These are phyloP conservation scores for Drosophila siamana DNA, from an alignment of 2,888 invertebrate species.

Conservation along the genomic window DNA sequence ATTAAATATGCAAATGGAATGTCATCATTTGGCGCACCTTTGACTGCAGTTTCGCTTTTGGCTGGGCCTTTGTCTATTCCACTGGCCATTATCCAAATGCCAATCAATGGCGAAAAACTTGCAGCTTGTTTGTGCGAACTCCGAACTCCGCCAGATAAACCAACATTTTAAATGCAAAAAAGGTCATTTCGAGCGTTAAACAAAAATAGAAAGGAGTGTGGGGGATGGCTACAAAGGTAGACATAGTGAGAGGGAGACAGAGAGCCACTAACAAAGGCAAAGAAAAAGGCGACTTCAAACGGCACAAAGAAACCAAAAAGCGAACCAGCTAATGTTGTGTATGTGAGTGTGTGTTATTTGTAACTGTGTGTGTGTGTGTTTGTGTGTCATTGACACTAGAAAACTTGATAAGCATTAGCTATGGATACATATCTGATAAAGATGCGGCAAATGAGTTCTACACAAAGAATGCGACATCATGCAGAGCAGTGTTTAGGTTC, in stretches of 20 bases:
- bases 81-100: constrained; percentile 58
- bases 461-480: constrained; percentile 43
- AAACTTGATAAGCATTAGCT: constrained; percentile 23
- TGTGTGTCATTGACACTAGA: constrained; percentile 37
- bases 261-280: not conserved
- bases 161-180: constrained; percentile 29
- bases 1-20: constrained; percentile 76
- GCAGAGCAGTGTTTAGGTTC: constrained; percentile 25
- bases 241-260: no score
- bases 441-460: constrained; percentile 44
- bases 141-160: constrained; percentile 14
- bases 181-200: constrained; percentile 18
- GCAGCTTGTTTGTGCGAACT: constrained; percentile 36
- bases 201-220: no score
- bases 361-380: constrained; percentile 10
- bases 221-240: no score
- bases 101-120: constrained; percentile 58
- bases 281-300: no score
- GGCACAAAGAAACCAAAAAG: constrained; percentile 6
- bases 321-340: constrained; percentile 1
- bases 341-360: not conserved
- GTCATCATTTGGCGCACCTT: constrained; percentile 56
- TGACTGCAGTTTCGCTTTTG: constrained; percentile 33
- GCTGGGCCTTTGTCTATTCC: constrained; percentile 38
- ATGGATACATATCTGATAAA: constrained; percentile 18